Percentiles rank a stretch among this genome's conserved stretches.
Evolutionary conservation across 1,140 invertebrate genomes (phyloP).

Genomic region (Drosophila arawakana): DNA sequence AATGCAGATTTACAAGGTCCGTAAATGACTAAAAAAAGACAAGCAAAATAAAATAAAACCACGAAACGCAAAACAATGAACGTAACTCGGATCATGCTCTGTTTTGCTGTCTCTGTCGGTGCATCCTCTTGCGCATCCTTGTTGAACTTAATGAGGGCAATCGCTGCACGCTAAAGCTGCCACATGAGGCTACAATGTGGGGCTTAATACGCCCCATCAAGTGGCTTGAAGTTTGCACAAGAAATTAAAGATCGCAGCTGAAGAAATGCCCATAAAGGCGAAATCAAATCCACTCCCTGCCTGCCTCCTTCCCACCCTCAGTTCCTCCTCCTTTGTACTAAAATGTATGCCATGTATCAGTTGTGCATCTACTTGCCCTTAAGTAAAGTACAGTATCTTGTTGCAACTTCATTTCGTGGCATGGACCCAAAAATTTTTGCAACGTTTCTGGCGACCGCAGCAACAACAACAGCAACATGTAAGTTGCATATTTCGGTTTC

Average conservation of each 20-base stretch:
- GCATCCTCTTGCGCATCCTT: conserved; percentile 44
- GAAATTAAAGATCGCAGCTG: conserved; percentile 64
- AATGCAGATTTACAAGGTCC: conserved; percentile 73
- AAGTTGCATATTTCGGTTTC: conserved; percentile 72
- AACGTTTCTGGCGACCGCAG: conserved; percentile 64
- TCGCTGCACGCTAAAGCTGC: conserved; percentile 27
- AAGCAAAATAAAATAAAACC: too few species aligned
- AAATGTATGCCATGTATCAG: conserved; percentile 59
- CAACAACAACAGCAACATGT: conserved; percentile 66
- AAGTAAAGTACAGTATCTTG: conserved; percentile 83
- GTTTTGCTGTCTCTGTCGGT: too few species aligned
- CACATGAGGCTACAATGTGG: conserved; percentile 50
- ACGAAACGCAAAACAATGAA: conserved; percentile 57
- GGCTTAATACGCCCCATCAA: conserved; percentile 77
- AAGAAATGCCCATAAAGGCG: too few species aligned
- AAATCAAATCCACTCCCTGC: too few species aligned
- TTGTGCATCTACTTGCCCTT: conserved; percentile 81
- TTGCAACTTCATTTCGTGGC: conserved; percentile 81
- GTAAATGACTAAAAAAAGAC: too few species aligned
- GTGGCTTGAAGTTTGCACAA: conserved; percentile 77
- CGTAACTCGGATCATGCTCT: conserved; percentile 31
- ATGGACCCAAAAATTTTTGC: conserved; percentile 79
- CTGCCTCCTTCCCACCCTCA: too few species aligned
- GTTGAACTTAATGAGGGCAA: conserved; percentile 66
- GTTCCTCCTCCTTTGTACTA: too few species aligned